Percentiles rank a stretch among this genome's conserved stretches.
Evolutionary conservation across 2,113 vertebrate genomes (phyloP).

Genomic region (Bucco capensis): DNA sequence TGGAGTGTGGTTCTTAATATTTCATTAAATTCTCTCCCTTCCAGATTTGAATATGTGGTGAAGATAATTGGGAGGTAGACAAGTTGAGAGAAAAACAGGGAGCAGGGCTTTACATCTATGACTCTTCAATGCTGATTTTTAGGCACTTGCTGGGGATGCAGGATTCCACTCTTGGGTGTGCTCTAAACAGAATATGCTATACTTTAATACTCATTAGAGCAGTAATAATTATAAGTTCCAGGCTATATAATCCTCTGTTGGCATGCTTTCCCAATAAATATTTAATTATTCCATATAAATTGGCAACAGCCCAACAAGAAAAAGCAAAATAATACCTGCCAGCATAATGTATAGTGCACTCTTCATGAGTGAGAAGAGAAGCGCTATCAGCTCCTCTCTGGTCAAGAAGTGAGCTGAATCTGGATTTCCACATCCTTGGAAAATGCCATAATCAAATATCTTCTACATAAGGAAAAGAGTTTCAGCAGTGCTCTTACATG

Average conservation of each 20-base stretch:
- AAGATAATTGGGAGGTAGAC: neutral
- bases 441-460: neutral
- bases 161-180: neutral
- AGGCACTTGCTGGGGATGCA: neutral
- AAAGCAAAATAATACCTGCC: neutral
- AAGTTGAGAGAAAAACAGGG: neutral
- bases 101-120: neutral
- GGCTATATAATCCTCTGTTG: neutral
- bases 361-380: neutral
- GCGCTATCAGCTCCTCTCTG: neutral
- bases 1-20: neutral
- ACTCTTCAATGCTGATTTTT: neutral
- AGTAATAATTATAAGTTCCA: neutral
- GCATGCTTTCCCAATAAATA: neutral
- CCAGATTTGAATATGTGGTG: neutral
- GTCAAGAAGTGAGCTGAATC: neutral
- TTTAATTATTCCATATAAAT: neutral
- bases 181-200: neutral
- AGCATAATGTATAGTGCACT: neutral
- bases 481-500: rapidly evolving
- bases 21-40: neutral
- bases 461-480: neutral
- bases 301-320: neutral
- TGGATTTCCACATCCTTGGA: neutral
- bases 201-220: neutral